A percentile compares a stretch with the other conserved stretches of the same genome.
These are phyloP conservation scores for Physella acuta DNA, from an alignment of 1,140 invertebrate species.

Conservation along the genomic window DNA sequence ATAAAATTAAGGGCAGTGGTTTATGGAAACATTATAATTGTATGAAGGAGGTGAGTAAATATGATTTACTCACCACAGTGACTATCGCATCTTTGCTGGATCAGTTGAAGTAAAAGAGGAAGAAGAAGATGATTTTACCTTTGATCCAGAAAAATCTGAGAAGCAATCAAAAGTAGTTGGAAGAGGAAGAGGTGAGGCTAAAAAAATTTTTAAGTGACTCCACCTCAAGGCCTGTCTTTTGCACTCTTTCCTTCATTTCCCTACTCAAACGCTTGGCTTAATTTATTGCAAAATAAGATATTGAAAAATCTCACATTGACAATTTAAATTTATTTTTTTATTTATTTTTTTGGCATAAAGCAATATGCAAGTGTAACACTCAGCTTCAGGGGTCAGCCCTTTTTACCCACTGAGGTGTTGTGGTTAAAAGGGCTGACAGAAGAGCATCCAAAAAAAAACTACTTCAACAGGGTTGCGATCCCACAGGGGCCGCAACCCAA, in stretches of 20 bases:
- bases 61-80: constrained; percentile 1
- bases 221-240: not conserved
- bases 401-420: no score
- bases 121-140: constrained; percentile 14
- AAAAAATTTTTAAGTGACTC: no score
- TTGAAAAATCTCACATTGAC: no score
- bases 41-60: no score
- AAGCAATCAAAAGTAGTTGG: not conserved
- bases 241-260: not conserved
- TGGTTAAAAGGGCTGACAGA: no score
- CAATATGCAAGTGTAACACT: no score
- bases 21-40: not conserved
- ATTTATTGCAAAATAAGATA: not conserved
- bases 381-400: no score
- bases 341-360: no score
- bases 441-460: no score
- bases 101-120: not conserved
- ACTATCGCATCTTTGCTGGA: constrained; percentile 18
- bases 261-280: not conserved
- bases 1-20: not conserved
- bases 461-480: no score
- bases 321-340: no score
- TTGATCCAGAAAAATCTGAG: constrained; percentile 9
- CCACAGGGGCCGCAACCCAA: no score
- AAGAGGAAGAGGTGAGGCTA: constrained; percentile 16